Percentiles rank a stretch among this genome's conserved stretches.
Evolutionary conservation across 2,113 vertebrate species (phyloP).

Genomic region (Gorsachius goisagi): DNA sequence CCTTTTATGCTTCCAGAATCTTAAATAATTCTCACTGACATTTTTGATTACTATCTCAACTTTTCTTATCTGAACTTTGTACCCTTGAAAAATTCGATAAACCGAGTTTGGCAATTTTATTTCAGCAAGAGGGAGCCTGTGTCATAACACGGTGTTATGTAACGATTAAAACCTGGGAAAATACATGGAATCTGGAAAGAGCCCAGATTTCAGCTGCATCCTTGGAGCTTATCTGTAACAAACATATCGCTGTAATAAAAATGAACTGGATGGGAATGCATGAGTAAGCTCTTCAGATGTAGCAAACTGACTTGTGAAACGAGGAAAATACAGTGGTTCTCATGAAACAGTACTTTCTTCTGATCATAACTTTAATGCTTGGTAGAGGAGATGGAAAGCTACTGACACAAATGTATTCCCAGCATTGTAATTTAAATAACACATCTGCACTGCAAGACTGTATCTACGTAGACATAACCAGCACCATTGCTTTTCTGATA

Average conservation of each 20-base stretch:
- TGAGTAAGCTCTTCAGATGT: slow-evolving; percentile 53
- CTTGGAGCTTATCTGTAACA: slow-evolving; percentile 53
- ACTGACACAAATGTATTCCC: slow-evolving; percentile 60
- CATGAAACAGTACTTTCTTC: slow-evolving; percentile 4
- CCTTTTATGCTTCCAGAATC: not conserved
- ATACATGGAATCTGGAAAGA: slow-evolving; percentile 36
- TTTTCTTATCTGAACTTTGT: slow-evolving; percentile 50
- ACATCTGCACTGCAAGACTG: slow-evolving; percentile 43
- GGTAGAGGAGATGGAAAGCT: slow-evolving; percentile 51
- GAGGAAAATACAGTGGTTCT: not conserved
- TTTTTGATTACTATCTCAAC: slow-evolving; percentile 29
- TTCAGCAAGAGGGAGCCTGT: slow-evolving; percentile 16
- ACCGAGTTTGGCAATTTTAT: slow-evolving; percentile 20
- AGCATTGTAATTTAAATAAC: slow-evolving; percentile 65
- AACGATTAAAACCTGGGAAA: slow-evolving; percentile 46
- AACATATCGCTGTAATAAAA: slow-evolving; percentile 56
- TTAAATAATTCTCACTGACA: slow-evolving; percentile 22
- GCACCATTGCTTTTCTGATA: slow-evolving; percentile 2
- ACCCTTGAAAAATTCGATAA: slow-evolving; percentile 48
- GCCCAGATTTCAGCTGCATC: slow-evolving; percentile 46
- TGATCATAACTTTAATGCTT: not conserved
- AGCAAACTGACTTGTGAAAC: slow-evolving; percentile 28
- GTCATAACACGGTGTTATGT: slow-evolving; percentile 31
- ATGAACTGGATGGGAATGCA: slow-evolving; percentile 39
- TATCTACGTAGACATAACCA: slow-evolving; percentile 46